Base-by-base conservation (phyloP, 2,113 vertebrate genomes). In the Vireo altiloquus region DNA sequence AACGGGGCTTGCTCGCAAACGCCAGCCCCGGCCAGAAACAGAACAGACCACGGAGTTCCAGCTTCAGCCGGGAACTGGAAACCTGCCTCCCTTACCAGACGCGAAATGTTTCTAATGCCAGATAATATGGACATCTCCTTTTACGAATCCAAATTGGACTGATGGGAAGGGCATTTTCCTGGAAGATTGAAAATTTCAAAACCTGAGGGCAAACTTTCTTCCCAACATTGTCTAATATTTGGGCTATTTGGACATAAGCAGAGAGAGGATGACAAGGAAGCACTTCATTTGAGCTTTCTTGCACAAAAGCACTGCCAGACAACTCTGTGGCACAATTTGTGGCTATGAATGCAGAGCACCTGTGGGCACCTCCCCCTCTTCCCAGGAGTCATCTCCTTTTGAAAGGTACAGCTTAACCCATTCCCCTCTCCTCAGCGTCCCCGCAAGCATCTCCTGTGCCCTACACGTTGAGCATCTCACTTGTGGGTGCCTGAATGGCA, bases 1-100 rank as follows among this genome's bases (percentile, higher is more conserved):
- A 2, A 2, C 19, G 0, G 35, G 47, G 39, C 21, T 19, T 0
- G 31, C 0, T 1, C 3, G 24, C 46, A 1, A 19, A 6, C 2
- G 2, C 2, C 40, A 24, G 44, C 35, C 15, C 60, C 2, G n/a
- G 44, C 3, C 6, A 7, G 63, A 33, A 52, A 7, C 9, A 1
- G 5, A 24, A 7, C 25, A 2, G 4, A 18, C 1, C 18, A 3
- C 16, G 9, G 30, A 19, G 52, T 0, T 23, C 7, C 13, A 44
- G n/a, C 63, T 23, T 10, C 69, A 3, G 7, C 1, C 0, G 11
- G 22, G 17, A 85, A 13, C 37, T 25, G 28, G 7, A 44, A 39
- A 60, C 7, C 13, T 6, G 53, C 30, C 44, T 11, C 37, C 44
- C n/a, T 15, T 2, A 24, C 8, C 56, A 15, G 4, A 6, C 4